Evolutionary conservation across 2,888 invertebrate species (phyloP), one percentile per base, ranked within the genome.

Genomic region (Dryomyza anilis): DNA sequence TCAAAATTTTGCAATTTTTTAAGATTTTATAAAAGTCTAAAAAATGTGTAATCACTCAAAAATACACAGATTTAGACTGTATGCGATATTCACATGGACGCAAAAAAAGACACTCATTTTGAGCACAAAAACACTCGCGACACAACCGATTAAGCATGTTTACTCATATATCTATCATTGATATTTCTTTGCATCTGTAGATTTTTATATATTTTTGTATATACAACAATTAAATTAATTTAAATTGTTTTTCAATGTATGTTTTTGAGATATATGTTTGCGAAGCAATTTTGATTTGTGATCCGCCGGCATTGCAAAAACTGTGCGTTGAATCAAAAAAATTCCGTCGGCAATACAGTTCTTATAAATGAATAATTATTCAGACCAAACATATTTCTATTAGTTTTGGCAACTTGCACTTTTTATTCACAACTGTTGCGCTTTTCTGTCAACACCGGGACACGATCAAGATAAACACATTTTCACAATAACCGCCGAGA

Each of bases 401-500:
- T 3, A n/a, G n/a, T n/a, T n/a, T n/a, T n/a, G n/a, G n/a, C n/a
- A n/a, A n/a, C n/a, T n/a, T n/a, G n/a, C n/a, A n/a, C n/a, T n/a
- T n/a, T n/a, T n/a, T n/a, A n/a, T 2, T 23, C 48, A 12, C 21
- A 48, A 12, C 25, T 19, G 19, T 48, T 23, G 48, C 21, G 14
- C 48, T 23, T 48, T 14, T 48, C 14, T 12, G 12, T 48, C 48
- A 23, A 48, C 14, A 23, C 48, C 19, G n/a, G 19, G 43, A 43
- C 43, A 43, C 19, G 8, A 43, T n/a, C n/a, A n/a, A n/a, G n/a
- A n/a, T n/a, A n/a, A n/a, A n/a, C n/a, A n/a, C n/a, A n/a, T n/a
- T n/a, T 43, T 43, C 16, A 16, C 16, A 23, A 48, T 57, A 57
- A 67, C 73, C 71, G 71, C 73, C 79, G 78, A 76, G 80, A 78